Conservation (phyloP, 2,888 invertebrate species). For the Hirtodrosophila trivittata region DNA sequence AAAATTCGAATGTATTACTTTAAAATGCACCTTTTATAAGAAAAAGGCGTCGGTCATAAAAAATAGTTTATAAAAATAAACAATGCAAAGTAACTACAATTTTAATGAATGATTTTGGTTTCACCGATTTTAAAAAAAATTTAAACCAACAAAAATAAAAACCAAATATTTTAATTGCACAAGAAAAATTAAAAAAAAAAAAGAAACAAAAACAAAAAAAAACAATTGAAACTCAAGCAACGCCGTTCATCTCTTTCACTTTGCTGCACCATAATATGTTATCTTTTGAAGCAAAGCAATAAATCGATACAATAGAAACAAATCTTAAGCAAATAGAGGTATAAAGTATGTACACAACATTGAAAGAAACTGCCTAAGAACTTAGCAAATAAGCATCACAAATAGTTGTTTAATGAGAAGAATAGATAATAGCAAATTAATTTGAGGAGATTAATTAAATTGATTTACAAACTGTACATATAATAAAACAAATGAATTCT, state of each 20-base stretch:
- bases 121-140: slow-evolving; percentile 37
- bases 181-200: background rate
- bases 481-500: slow-evolving; percentile 46
- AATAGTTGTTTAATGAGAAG: slow-evolving; percentile 44
- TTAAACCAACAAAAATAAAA: slow-evolving; percentile 26
- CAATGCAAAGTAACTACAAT: slow-evolving; percentile 40
- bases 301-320: slow-evolving; percentile 42
- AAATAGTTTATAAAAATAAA: slow-evolving; percentile 41
- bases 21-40: slow-evolving; percentile 67
- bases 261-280: slow-evolving; percentile 62
- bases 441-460: slow-evolving; percentile 16
- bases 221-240: slow-evolving; percentile 45
- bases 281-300: slow-evolving; percentile 38
- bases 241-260: slow-evolving; percentile 11
- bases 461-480: slow-evolving; percentile 67
- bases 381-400: slow-evolving; percentile 64
- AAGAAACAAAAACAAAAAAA: slow-evolving; percentile 26
- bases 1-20: slow-evolving; percentile 52
- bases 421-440: slow-evolving; percentile 32
- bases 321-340: slow-evolving; percentile 45
- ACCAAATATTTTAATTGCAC: slow-evolving; percentile 54
- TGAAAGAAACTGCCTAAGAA: slow-evolving; percentile 82
- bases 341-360: slow-evolving; percentile 66
- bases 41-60: slow-evolving; percentile 36
- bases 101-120: slow-evolving; percentile 65